These are phyloP conservation scores for Alviniconcha strummeri DNA, from an alignment of 2,888 invertebrate species.

Conservation along the genomic window DNA sequence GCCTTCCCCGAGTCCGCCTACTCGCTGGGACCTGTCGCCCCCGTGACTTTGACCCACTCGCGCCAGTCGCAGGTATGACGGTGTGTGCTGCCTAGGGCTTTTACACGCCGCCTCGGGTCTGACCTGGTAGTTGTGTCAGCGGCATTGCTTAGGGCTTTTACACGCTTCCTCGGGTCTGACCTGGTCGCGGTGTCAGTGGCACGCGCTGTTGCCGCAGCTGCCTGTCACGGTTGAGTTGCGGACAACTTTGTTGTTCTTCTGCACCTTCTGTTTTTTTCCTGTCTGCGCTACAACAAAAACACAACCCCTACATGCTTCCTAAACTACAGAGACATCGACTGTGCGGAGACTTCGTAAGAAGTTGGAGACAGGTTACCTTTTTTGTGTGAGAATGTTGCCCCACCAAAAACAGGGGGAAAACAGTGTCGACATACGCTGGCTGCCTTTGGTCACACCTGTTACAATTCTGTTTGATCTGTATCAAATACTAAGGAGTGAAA, in stretches of 20 bases:
- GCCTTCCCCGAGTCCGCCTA: slow-evolving; percentile 10
- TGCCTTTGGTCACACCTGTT: too few species aligned
- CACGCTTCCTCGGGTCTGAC: background rate
- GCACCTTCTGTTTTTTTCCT: too few species aligned
- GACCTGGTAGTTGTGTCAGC: background rate
- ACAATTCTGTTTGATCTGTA: background rate
- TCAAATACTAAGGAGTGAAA: background rate
- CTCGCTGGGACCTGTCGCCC: slow-evolving; percentile 11
- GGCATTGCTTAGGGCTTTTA: background rate
- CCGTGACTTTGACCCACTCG: slow-evolving; percentile 16
- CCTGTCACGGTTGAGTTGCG: background rate
- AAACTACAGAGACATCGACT: too few species aligned
- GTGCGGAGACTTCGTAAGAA: too few species aligned
- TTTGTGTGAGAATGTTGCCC: too few species aligned
- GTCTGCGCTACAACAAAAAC: too few species aligned
- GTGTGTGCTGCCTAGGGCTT: background rate
- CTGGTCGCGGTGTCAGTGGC: background rate
- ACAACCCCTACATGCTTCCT: too few species aligned
- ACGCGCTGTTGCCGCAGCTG: background rate
- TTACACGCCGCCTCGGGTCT: background rate
- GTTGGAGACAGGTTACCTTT: too few species aligned
- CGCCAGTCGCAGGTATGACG: slow-evolving; percentile 28
- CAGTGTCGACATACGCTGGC: too few species aligned
- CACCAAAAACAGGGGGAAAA: too few species aligned
- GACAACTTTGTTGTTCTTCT: too few species aligned